These are phyloP conservation scores for Argynnis bischoffii DNA, from an alignment of 2,888 invertebrate species.

Conservation along the genomic window DNA sequence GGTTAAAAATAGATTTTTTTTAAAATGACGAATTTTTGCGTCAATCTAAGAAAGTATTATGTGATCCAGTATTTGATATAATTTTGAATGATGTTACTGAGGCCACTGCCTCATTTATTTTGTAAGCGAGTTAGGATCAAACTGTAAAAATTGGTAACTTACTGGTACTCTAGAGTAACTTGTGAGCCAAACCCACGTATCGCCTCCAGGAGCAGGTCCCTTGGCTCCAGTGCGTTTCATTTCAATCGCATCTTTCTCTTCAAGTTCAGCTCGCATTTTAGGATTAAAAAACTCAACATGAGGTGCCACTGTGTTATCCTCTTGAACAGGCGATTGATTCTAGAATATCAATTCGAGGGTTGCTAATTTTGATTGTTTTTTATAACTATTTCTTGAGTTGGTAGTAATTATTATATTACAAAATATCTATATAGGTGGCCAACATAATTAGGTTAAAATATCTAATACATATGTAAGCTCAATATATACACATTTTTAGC, in stretches of 20 bases:
- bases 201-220: conserved; percentile 87
- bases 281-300: conserved; percentile 90
- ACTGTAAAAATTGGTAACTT: conserved; percentile 42
- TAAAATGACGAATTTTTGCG: neutral
- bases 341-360: conserved; percentile 39
- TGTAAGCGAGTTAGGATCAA: too few relatives aligned
- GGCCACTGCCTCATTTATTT: too few relatives aligned
- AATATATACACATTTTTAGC: too few relatives aligned
- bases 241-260: conserved; percentile 85
- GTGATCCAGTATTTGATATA: too few relatives aligned
- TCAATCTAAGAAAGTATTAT: neutral
- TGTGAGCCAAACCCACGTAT: conserved; percentile 93
- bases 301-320: conserved; percentile 80
- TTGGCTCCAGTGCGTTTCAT: conserved; percentile 83
- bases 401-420: neutral
- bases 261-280: conserved; percentile 84
- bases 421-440: neutral
- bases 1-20: too few relatives aligned
- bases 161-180: conserved; percentile 94
- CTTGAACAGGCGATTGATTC: conserved; percentile 72
- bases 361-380: neutral
- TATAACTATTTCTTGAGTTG: neutral
- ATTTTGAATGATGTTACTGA: too few relatives aligned
- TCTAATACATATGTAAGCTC: neutral
- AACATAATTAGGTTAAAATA: neutral